Conservation (phyloP, 2,888 invertebrate species). For the Agrotis clavis region DNA sequence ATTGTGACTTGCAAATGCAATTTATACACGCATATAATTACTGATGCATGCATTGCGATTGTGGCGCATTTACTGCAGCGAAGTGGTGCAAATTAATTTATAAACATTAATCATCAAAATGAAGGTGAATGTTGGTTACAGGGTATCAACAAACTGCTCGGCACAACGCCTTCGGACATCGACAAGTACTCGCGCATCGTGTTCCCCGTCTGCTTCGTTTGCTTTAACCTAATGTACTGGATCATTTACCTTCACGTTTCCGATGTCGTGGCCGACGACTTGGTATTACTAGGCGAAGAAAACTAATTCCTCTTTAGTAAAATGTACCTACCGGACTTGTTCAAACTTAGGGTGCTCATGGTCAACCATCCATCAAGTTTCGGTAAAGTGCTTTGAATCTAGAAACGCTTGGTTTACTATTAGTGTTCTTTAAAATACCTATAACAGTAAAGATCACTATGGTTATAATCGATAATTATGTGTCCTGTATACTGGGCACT, state of each 20-base stretch:
- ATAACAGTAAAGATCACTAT: conserved; percentile 60
- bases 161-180: conserved; percentile 98
- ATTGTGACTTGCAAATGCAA: conserved; percentile 44
- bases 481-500: conserved; percentile 67
- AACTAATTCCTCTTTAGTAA: conserved; percentile 63
- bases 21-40: conserved; percentile 8
- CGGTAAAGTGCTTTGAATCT: conserved; percentile 63
- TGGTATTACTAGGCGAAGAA: conserved; percentile 94
- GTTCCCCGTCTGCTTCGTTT: conserved; percentile 99
- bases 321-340: conserved; percentile 54
- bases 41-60: conserved; percentile 52
- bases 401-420: conserved; percentile 60
- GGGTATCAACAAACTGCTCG: conserved; percentile 97
- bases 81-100: conserved; percentile 21
- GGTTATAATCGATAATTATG: conserved; percentile 51
- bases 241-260: conserved; percentile 98
- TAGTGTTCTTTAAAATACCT: conserved; percentile 60
- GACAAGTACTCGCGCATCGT: conserved; percentile 99
- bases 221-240: conserved; percentile 99
- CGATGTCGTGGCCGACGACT: conserved; percentile 98
- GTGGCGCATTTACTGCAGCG: conserved; percentile 27
- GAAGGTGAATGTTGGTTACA: conserved; percentile 78
- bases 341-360: conserved; percentile 64
- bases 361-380: conserved; percentile 66
- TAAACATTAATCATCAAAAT: conserved; percentile 65